Evolutionary conservation across 35 echinoderm and acorn worm species (phyloP).

Genomic region (Eucidaris tribuloides): DNA sequence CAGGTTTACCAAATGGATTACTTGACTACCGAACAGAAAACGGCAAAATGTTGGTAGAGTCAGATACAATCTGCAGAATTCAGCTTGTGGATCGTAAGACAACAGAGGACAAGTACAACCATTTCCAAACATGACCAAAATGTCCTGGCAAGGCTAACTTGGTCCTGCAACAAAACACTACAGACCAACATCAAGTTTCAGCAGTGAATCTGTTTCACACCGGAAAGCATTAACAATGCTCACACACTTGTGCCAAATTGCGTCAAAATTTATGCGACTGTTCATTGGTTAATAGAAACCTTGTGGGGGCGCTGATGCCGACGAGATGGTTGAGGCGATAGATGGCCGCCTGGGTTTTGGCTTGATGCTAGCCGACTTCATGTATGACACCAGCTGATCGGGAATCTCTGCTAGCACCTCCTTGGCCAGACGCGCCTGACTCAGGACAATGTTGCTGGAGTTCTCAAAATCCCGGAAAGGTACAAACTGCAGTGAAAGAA

Average conservation of each 20-base stretch:
- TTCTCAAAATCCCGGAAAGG: conserved; percentile 92
- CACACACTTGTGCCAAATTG: no score
- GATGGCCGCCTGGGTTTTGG: conserved; percentile 52
- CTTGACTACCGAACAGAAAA: neutral
- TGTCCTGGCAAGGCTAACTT: no score
- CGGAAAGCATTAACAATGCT: no score
- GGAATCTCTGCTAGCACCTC: conserved; percentile 94
- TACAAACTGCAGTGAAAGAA: conserved; percentile 81
- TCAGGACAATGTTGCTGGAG: conserved; percentile 55
- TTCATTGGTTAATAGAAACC: neutral
- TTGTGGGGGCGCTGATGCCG: conserved; percentile 5
- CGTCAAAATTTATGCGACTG: no score
- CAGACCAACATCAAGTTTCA: no score
- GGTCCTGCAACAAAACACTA: no score
- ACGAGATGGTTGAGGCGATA: conserved; percentile 21
- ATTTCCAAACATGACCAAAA: no score
- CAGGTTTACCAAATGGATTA: no score
- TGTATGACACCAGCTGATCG: conserved; percentile 81
- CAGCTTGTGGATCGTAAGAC: neutral
- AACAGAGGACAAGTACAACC: no score
- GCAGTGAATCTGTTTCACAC: no score
- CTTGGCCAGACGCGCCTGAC: conserved; percentile 89
- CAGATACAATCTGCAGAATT: neutral
- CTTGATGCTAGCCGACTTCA: conserved; percentile 65
- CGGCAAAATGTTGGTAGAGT: neutral